These are phyloP conservation scores for Rallus crepitans DNA, from an alignment of 2,797 vertebrate species.

Conservation along the genomic window DNA sequence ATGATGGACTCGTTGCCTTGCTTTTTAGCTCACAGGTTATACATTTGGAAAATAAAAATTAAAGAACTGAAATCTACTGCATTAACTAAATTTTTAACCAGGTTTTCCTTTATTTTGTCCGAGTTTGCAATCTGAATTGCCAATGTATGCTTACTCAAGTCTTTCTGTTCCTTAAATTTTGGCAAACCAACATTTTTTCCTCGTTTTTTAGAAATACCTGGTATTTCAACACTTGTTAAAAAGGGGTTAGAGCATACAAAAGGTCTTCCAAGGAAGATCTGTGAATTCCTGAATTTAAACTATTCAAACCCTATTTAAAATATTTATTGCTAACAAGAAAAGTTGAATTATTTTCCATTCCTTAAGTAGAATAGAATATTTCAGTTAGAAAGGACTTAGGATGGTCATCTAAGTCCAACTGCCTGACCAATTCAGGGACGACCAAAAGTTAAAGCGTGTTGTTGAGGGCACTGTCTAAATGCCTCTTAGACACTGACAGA, in stretches of 20 bases:
- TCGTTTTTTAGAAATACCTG: neutral
- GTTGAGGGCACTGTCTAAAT: no score
- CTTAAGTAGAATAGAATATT: neutral
- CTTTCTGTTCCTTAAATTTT: neutral
- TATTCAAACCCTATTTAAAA: neutral
- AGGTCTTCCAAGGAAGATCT: neutral
- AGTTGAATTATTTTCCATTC: neutral
- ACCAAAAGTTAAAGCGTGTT: no score
- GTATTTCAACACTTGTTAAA: neutral
- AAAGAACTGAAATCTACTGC: neutral
- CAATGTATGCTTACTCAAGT: neutral
- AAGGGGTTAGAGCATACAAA: neutral
- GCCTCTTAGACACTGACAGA: no score
- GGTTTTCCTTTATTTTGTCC: neutral
- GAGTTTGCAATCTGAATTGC: neutral
- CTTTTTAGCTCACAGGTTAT: neutral
- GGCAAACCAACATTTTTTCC: neutral
- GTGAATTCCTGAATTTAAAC: neutral
- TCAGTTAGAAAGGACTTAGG: no score
- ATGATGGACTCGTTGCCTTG: fast-evolving
- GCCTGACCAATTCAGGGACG: no score
- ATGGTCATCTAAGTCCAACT: no score
- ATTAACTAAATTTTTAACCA: neutral
- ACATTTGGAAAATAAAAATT: neutral
- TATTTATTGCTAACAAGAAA: neutral